These are phyloP conservation scores for Malurus elegans DNA, from an alignment of 2,113 vertebrate species.

Conservation along the genomic window DNA sequence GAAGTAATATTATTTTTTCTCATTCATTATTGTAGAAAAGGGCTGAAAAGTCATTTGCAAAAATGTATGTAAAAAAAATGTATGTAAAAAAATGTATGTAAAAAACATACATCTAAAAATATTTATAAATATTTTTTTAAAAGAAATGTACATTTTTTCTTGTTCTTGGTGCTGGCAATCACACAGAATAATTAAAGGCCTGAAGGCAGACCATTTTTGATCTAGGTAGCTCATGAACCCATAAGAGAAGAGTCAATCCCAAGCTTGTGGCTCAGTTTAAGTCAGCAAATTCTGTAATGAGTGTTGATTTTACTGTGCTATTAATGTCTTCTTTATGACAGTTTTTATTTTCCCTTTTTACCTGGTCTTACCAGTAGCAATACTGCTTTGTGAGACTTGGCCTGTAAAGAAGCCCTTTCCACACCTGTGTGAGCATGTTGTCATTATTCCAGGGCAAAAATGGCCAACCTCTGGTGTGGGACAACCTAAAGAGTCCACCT, in stretches of 20 bases:
- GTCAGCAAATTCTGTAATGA: not conserved
- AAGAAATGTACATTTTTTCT: not conserved
- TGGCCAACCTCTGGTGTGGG: fast-evolving
- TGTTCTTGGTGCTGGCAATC: not conserved
- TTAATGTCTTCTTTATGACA: not conserved
- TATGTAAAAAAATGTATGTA: no score
- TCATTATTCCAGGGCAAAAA: not conserved
- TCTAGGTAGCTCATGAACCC: not conserved
- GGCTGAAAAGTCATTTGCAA: not conserved
- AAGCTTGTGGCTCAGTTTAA: not conserved
- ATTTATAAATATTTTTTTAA: not conserved
- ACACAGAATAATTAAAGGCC: not conserved
- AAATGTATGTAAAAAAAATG: no score
- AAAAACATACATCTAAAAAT: not conserved
- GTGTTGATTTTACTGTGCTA: not conserved
- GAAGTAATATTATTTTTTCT: not conserved
- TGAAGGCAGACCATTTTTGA: not conserved
- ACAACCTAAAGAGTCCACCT: not conserved
- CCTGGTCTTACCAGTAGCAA: not conserved
- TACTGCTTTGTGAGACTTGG: not conserved
- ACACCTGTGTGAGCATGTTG: not conserved
- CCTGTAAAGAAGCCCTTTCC: not conserved
- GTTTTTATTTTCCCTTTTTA: not conserved
- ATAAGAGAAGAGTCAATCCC: not conserved
- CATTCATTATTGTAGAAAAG: not conserved